Conservation (phyloP, 2,888 invertebrate species). For the Thera obeliscata region DNA sequence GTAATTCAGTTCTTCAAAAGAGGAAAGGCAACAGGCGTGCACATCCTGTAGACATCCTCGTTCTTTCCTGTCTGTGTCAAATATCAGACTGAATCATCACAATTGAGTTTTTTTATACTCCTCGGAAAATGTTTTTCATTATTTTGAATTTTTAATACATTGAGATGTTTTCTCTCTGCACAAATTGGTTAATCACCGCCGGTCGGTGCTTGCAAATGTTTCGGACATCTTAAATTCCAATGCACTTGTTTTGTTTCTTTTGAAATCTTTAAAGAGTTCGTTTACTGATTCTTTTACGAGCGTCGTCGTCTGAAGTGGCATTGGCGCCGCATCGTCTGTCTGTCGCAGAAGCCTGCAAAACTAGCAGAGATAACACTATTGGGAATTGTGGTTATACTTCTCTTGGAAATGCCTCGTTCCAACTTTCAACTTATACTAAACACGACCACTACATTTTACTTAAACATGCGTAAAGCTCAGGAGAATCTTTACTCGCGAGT, state of each 20-base stretch:
- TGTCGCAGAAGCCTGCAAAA: slow-evolving; percentile 36
- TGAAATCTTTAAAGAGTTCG: slow-evolving; percentile 43
- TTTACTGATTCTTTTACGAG: slow-evolving; percentile 63
- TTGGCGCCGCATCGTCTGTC: slow-evolving; percentile 67
- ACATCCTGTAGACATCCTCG: background rate
- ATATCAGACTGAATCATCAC: background rate
- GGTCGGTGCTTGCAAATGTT: slow-evolving; percentile 9
- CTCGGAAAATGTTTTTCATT: slow-evolving; percentile 14
- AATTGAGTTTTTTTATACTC: background rate
- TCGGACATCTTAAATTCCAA: slow-evolving; percentile 41
- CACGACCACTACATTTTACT: slow-evolving; percentile 28
- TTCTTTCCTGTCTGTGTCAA: background rate
- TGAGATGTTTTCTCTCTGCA: slow-evolving; percentile 9
- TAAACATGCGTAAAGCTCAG: slow-evolving; percentile 27
- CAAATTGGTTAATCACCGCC: background rate
- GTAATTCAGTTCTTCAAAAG: background rate
- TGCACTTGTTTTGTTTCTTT: slow-evolving; percentile 48
- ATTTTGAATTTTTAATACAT: slow-evolving; percentile 6
- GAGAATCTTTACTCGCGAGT: slow-evolving; percentile 25
- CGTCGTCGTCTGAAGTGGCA: slow-evolving; percentile 56
- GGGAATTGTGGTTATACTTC: slow-evolving; percentile 47
- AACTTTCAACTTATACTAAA: slow-evolving; percentile 22
- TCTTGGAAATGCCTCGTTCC: slow-evolving; percentile 48
- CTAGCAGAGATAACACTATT: slow-evolving; percentile 49
- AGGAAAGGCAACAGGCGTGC: background rate